Base-by-base conservation (phyloP, 2,113 vertebrate genomes). In the Piaya cayana region DNA sequence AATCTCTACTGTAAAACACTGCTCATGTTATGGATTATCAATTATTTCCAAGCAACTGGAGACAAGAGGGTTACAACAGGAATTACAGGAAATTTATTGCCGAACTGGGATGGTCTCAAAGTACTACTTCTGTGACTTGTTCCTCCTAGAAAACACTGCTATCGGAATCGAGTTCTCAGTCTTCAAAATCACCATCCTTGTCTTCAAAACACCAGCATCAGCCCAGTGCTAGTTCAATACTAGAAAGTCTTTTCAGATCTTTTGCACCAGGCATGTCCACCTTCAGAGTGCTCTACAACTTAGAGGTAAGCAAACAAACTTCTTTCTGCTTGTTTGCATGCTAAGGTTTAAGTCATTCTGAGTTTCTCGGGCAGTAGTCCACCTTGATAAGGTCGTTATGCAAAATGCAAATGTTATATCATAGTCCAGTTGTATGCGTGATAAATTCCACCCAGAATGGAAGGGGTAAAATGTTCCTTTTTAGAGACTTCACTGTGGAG, bases 191-290 rank as follows among this genome's bases (percentile, higher is more conserved):
- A 52, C 99, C 99, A 0, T 99, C 99, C n/a, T 97, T 99, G 50
- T 98, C 98, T 80, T 98, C 99, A 76, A 99, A 99, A 95, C 99
- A 99, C 85, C 99, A 99, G 96, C 99, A 99, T 94, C 99, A 99
- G 93, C 99, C 98, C 68, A 99, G 99, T 15, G 99, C 99, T 55
- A 98, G 99, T 15, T 99, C 99, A 37, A 99, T 99, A 94, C 76
- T 99, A 83, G 99, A 99, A 98, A 98, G 99, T 25, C 98, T 99
- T 36, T 99, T 99, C 93, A 98, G 99, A 56, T 99, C 99, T 37
- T 99, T 99, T 23, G 99, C 99, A 49, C 99, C 99, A 3, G 99
- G 99, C 95, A 99, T 99, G 99, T 99, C 99, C 49, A 99, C 99
- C 19, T 99, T 99, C 96, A 98, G 99, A 98, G 99, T 99, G 45